phyloP scores from a whole-genome alignment of 2,888 invertebrate species.

The Capitulum mitella region DNA sequence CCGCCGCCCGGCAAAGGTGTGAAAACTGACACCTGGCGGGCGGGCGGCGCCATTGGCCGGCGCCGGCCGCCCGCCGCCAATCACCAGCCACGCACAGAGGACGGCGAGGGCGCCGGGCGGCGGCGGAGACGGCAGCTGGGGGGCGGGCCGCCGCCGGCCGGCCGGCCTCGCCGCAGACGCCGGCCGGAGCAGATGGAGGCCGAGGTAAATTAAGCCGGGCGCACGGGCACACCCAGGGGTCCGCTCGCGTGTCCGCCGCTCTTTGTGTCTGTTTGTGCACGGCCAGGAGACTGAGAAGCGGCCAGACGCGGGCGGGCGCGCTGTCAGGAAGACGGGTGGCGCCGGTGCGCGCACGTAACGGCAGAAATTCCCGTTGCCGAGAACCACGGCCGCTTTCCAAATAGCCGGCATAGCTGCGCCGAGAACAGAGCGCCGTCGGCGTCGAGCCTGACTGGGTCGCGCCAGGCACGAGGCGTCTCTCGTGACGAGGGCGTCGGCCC shows the following conservation, averaged over 20 bases:
- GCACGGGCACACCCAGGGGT: too few species aligned
- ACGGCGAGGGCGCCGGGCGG: too few species aligned
- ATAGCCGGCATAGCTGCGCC: neutral
- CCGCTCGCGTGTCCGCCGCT: neutral
- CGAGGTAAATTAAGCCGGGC: too few species aligned
- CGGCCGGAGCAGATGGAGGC: too few species aligned
- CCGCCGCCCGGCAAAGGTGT: slow-evolving; percentile 17
- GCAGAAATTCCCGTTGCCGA: neutral
- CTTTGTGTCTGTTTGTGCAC: neutral
- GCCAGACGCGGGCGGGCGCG: neutral
- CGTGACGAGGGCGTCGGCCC: too few species aligned
- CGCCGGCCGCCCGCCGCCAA: neutral
- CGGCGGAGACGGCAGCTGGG: too few species aligned
- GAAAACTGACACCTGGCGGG: slow-evolving; percentile 12
- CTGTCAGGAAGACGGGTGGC: neutral
- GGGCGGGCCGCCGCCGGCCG: too few species aligned
- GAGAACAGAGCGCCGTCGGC: too few species aligned
- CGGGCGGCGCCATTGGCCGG: neutral
- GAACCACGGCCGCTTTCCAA: neutral
- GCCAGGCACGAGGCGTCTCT: too few species aligned
- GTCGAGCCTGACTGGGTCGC: too few species aligned
- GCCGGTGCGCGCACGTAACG: neutral
- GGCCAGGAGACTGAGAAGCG: neutral
- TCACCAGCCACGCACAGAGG: neutral
- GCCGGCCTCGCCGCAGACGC: too few species aligned